These are phyloP conservation scores for Trematocara zebra DNA, from an alignment of 2,113 vertebrate species.

Conservation along the genomic window DNA sequence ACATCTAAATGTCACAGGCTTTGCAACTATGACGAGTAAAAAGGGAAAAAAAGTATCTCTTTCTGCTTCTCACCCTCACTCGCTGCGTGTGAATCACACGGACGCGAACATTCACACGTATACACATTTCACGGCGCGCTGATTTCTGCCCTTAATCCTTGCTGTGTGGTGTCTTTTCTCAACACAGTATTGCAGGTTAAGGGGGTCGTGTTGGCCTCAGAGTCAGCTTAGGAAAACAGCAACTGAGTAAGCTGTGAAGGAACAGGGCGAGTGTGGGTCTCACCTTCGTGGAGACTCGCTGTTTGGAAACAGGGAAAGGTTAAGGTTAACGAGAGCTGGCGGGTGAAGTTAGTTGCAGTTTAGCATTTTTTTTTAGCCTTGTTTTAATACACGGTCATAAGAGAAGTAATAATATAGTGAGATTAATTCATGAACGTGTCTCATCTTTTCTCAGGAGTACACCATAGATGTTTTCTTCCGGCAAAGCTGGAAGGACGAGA, in stretches of 20 bases:
- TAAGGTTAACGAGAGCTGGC: not conserved
- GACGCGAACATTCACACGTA: not conserved
- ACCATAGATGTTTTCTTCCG: constrained; percentile 98
- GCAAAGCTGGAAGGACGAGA: constrained; percentile 96
- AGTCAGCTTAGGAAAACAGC: constrained; percentile 6
- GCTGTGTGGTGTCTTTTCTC: constrained; percentile 24
- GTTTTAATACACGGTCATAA: not conserved
- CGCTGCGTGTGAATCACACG: not conserved
- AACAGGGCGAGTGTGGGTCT: not conserved
- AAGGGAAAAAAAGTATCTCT: not conserved
- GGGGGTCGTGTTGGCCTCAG: constrained; percentile 8
- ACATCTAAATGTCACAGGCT: constrained; percentile 9
- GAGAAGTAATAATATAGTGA: not conserved
- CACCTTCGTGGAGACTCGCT: not conserved
- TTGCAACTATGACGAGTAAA: constrained; percentile 4
- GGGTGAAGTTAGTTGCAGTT: not conserved
- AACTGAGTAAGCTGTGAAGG: not conserved
- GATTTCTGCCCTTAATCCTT: constrained; percentile 33
- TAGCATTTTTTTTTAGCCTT: not conserved
- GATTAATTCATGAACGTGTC: not conserved
- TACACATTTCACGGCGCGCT: constrained; percentile 11
- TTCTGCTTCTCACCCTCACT: not conserved
- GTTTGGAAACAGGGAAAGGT: not conserved
- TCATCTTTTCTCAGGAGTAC: constrained; percentile 81
- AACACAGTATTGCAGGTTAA: constrained; percentile 42